A percentile compares a stretch with the other conserved stretches of the same genome.
These are phyloP conservation scores for Scelioninae gen. 1 DNA, from an alignment of 2,888 invertebrate genomes.

Conservation along the genomic window DNA sequence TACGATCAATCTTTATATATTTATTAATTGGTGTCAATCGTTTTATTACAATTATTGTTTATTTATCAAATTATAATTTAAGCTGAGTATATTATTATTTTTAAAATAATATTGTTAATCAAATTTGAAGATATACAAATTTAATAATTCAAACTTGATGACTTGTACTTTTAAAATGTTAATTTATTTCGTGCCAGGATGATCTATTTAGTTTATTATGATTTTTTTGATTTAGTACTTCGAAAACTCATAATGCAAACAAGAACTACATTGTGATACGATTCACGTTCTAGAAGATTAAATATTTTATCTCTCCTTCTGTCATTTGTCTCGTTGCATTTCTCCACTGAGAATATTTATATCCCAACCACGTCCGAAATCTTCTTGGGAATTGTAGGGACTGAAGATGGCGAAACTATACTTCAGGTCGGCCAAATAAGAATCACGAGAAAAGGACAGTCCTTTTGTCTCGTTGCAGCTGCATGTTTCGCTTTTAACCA, in stretches of 20 bases:
- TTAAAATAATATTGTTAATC: too few species aligned
- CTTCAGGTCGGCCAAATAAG: conserved; percentile 66
- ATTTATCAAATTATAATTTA: too few species aligned
- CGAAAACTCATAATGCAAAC: conserved; percentile 61
- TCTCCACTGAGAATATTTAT: conserved; percentile 79
- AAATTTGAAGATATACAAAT: too few species aligned
- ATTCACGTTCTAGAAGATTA: conserved; percentile 68
- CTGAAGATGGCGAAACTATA: conserved; percentile 66
- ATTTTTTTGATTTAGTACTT: conserved; percentile 61
- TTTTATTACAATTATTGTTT: too few species aligned
- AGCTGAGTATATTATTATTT: too few species aligned
- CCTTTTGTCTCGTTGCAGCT: conserved; percentile 60
- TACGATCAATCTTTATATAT: too few species aligned
- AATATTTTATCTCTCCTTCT: conserved; percentile 69
- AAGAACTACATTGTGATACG: conserved; percentile 65
- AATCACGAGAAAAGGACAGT: conserved; percentile 67
- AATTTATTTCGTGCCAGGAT: conserved; percentile 44
- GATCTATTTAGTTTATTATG: conserved; percentile 56
- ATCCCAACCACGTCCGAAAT: conserved; percentile 81
- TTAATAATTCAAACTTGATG: background rate
- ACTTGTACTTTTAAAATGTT: background rate
- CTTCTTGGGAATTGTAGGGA: conserved; percentile 73
- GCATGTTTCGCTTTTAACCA: conserved; percentile 62
- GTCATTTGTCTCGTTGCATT: conserved; percentile 72
- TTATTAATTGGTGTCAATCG: too few species aligned